Conservation (phyloP, 2,113 vertebrate genomes). For the Antennarius striatus region DNA sequence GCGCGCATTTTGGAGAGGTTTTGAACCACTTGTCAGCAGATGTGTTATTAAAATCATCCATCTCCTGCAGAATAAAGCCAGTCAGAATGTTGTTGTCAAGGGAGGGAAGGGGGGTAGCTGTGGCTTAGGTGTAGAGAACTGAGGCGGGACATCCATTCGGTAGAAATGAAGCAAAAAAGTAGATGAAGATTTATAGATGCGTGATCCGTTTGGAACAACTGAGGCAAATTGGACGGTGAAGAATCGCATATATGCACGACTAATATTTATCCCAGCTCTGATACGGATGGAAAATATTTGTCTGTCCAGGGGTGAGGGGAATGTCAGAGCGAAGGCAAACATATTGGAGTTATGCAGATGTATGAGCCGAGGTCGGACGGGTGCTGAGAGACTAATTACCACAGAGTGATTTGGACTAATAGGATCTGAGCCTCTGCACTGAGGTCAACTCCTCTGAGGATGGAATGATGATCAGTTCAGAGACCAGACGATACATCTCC, state of each 20-base stretch:
- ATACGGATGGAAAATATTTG: constrained; percentile 3
- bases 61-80: constrained; percentile 4
- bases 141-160: not conserved
- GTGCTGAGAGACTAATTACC: constrained; percentile 58
- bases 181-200: too few relatives aligned
- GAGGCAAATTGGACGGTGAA: constrained; percentile 1
- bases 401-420: constrained; percentile 69
- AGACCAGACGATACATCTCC: constrained; percentile 36
- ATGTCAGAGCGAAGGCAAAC: constrained; percentile 18
- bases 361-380: constrained; percentile 48
- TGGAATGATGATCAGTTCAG: constrained; percentile 49
- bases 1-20: not conserved
- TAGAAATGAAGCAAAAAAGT: not conserved
- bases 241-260: not conserved
- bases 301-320: constrained; percentile 17
- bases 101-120: too few relatives aligned
- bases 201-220: too few relatives aligned
- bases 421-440: constrained; percentile 51
- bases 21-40: constrained; percentile 10
- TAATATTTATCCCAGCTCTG: not conserved
- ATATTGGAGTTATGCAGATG: constrained; percentile 47
- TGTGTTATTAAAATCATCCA: constrained; percentile 26
- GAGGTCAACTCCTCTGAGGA: constrained; percentile 59
- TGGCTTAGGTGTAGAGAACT: not conserved
- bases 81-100: not conserved